Conservation (phyloP, 2,888 invertebrate genomes). For the Stictocephala bisonia region DNA sequence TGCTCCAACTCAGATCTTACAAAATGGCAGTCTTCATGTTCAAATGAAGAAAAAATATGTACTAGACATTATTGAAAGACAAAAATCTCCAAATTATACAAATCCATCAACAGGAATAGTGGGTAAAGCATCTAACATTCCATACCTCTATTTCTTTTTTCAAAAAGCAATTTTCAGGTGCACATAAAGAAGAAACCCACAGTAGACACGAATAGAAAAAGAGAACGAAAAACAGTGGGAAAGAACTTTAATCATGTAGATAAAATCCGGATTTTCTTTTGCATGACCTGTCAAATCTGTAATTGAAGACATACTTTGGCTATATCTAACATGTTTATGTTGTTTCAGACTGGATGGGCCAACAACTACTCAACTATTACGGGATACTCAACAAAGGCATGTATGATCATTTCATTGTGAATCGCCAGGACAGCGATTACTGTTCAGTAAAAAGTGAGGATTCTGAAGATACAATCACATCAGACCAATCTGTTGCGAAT, state of each 20-base stretch:
- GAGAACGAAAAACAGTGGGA: no score
- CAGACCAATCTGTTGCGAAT: constrained; percentile 14
- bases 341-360: constrained; percentile 39
- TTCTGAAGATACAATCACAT: constrained; percentile 24
- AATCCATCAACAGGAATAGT: no score
- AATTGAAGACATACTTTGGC: neutral
- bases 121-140: no score
- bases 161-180: no score
- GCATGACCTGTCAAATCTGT: constrained; percentile 19
- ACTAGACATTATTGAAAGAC: no score
- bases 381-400: constrained; percentile 50
- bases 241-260: constrained; percentile 4
- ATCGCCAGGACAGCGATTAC: constrained; percentile 16
- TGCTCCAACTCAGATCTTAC: no score
- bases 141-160: neutral
- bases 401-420: constrained; percentile 60
- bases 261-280: constrained; percentile 15
- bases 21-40: no score
- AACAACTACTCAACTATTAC: constrained; percentile 27
- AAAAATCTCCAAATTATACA: no score
- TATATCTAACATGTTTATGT: neutral
- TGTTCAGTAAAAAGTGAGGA: constrained; percentile 35
- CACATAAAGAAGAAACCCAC: no score
- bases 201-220: no score
- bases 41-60: no score